A percentile compares a stretch with the other conserved stretches of the same genome.
Conservation (phyloP, 2,797 vertebrate genomes). For the Sebastes baramenuke region DNA sequence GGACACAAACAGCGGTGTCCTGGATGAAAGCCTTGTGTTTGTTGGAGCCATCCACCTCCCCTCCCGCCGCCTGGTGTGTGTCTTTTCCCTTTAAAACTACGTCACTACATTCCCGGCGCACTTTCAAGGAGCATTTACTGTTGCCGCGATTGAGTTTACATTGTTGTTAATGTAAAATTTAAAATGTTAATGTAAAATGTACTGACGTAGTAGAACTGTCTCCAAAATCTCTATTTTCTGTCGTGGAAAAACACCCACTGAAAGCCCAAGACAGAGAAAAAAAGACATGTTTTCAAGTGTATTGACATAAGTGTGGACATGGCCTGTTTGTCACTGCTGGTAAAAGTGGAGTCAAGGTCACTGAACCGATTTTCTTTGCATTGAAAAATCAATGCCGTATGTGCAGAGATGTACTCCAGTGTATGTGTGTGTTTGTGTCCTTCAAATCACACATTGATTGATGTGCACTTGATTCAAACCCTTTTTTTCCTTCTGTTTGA, state of each 20-base stretch:
- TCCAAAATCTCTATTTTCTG: constrained; percentile 3
- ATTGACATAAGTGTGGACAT: not conserved
- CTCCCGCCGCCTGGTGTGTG: no score
- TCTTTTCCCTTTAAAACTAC: no score
- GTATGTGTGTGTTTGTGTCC: constrained; percentile 20
- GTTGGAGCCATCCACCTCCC: no score
- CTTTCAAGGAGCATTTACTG: no score
- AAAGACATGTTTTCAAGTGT: not conserved
- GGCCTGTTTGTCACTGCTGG: not conserved
- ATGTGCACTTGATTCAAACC: constrained; percentile 51
- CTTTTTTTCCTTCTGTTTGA: constrained; percentile 34
- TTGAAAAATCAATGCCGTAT: constrained; percentile 47
- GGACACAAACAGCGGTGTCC: no score
- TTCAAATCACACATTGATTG: constrained; percentile 52
- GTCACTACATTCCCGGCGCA: no score
- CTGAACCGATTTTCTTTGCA: constrained; percentile 24
- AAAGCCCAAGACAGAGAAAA: not conserved
- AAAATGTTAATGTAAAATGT: no score
- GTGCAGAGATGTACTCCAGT: constrained; percentile 8
- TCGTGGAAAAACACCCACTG: not conserved
- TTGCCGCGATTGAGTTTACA: no score
- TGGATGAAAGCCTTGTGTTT: no score
- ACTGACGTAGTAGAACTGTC: not conserved
- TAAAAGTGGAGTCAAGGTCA: constrained; percentile 33
- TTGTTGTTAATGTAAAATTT: no score